A percentile compares a stretch with the other conserved stretches of the same genome.
Conservation (phyloP, 2,797 vertebrate genomes). For the Trichosurus vulpecula region DNA sequence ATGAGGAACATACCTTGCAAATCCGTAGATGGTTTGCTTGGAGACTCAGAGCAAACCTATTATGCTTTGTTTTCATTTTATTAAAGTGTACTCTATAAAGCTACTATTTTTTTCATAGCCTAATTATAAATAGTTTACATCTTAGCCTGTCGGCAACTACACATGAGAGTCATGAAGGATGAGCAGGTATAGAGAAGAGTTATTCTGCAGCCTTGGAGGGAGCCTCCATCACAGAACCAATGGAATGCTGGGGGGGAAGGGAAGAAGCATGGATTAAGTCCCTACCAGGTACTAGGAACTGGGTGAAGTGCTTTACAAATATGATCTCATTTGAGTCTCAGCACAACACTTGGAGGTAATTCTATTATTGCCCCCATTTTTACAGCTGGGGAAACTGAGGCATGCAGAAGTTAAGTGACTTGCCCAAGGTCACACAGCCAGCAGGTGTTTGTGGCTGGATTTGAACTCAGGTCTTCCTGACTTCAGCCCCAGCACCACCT, state of each 20-base stretch:
- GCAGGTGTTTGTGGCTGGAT: not conserved
- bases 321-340: not conserved
- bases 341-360: not conserved
- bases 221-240: too few species aligned
- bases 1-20: accelerated
- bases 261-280: too few species aligned
- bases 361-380: too few species aligned
- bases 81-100: not conserved
- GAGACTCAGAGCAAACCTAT: not conserved
- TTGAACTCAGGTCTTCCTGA: not conserved
- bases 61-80: not conserved
- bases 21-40: too few species aligned
- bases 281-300: not conserved
- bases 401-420: not conserved
- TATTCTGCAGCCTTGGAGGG: not conserved
- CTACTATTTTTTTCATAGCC: too few species aligned
- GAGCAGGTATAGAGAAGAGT: too few species aligned
- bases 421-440: not conserved
- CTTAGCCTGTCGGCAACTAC: too few species aligned
- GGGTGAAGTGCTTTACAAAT: not conserved
- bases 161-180: too few species aligned
- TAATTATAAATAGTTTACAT: not conserved
- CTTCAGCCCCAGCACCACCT: not conserved
- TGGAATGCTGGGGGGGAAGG: not conserved
- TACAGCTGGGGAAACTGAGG: not conserved